A percentile compares a stretch with the other conserved stretches of the same genome.
Evolutionary conservation across 2,113 vertebrate species (phyloP).

Genomic region (Callipepla californica): DNA sequence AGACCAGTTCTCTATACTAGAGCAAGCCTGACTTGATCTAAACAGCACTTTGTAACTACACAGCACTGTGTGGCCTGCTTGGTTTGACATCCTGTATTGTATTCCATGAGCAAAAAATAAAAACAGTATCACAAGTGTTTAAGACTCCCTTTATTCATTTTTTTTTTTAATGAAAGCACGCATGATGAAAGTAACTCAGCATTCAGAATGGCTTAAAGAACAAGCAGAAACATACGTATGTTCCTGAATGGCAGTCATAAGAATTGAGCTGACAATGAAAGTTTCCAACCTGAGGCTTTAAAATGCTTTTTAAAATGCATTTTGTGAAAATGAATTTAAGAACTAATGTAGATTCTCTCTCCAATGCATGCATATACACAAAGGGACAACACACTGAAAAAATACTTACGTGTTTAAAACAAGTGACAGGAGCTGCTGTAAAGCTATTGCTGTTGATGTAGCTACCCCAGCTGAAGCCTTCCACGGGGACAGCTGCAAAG

Average conservation of each 20-base stretch:
- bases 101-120: neutral
- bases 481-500: slow-evolving; percentile 80
- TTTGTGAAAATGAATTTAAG: neutral
- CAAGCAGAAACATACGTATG: neutral
- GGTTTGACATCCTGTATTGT: neutral
- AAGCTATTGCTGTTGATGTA: slow-evolving; percentile 98
- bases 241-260: neutral
- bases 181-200: neutral
- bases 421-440: slow-evolving; percentile 93
- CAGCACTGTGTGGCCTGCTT: neutral
- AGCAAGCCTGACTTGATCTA: neutral
- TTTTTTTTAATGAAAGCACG: neutral
- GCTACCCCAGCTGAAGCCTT: slow-evolving; percentile 95
- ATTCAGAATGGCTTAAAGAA: neutral
- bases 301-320: neutral
- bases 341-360: neutral
- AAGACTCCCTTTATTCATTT: neutral
- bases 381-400: neutral
- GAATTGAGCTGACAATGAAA: neutral
- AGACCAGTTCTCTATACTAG: neutral
- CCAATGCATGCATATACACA: neutral
- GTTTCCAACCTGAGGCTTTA: neutral
- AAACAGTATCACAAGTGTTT: neutral
- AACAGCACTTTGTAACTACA: neutral
- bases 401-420: slow-evolving; percentile 94